Evolutionary conservation across 2,888 invertebrate species (phyloP), one percentile per base, ranked within the genome.

Genomic region (Smittia sp.): DNA sequence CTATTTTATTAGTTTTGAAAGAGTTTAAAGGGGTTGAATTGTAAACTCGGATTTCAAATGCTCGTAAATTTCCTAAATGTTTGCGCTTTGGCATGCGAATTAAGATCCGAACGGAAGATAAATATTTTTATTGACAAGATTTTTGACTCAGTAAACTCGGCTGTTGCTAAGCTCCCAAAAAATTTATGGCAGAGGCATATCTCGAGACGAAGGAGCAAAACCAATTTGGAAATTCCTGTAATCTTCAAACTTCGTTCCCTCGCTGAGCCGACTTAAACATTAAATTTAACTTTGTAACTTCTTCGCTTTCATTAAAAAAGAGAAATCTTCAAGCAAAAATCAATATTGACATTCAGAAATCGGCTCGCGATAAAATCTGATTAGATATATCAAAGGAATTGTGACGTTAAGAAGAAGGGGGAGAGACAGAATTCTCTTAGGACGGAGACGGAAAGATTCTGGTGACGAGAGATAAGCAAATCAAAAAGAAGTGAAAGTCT

Each of bases 311-410:
- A 46, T 46, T 46, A n/a, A 46, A 46, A 11, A 46, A 46, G 46
- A 46, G n/a, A 46, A 3, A 46, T 46, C n/a, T 46, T n/a, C 46
- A 13, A 7, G 2, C 4, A 1, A 46, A 46, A n/a, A 46, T 46
- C 46, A 46, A 46, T 46, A 46, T 46, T 46, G 46, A 46, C 46
- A n/a, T 46, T 46, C 15, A n/a, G 46, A 46, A 32, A 46, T 2
- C 46, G 46, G 46, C 46, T 46, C 46, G 46, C 11, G 46, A 46
- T 46, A 13, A 46, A 46, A 46, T 11, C 46, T 46, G 46, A 46
- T 46, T 46, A 38, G n/a, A n/a, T n/a, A 32, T 15, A 46, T 46
- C 46, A 46, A 46, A 46, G 46, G 46, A 46, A 46, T 46, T 46
- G 2, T n/a, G 46, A 46, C 2, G 15, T n/a, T 11, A 2, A 3